Evolutionary conservation across 2,888 invertebrate genomes (phyloP).

Genomic region (Melinaea menophilus): DNA sequence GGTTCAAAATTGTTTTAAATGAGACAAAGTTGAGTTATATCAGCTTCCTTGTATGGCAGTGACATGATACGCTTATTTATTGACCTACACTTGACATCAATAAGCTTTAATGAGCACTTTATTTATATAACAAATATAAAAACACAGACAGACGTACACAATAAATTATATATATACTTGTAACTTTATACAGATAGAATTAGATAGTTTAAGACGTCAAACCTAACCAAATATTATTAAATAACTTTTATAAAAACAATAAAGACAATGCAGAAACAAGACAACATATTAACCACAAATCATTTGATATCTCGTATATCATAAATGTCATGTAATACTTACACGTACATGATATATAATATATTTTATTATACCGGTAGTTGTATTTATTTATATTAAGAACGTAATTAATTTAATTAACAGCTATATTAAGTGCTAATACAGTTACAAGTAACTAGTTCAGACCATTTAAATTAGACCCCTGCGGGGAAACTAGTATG

Average conservation of each 20-base stretch:
- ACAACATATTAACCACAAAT: no score
- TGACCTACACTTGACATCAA: constrained; percentile 8
- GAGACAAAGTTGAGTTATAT: constrained; percentile 1
- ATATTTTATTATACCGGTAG: no score
- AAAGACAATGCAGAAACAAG: no score
- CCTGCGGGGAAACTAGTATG: constrained; percentile 23
- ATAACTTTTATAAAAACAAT: no score
- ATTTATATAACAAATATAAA: constrained; percentile 1
- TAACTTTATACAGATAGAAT: background rate
- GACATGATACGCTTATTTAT: constrained; percentile 21
- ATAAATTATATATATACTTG: background rate
- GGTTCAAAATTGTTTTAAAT: background rate
- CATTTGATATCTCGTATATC: no score
- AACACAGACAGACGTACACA: background rate
- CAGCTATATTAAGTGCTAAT: constrained; percentile 2
- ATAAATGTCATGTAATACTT: no score
- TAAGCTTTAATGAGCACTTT: constrained; percentile 5
- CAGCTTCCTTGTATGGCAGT: constrained; percentile 14
- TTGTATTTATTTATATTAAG: background rate
- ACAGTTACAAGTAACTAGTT: constrained; percentile 7
- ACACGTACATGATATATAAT: no score
- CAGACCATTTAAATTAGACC: constrained; percentile 18
- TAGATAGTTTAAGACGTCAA: no score
- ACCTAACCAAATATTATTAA: no score
- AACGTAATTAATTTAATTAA: constrained; percentile 14